Conservation (phyloP, 2,797 vertebrate genomes). For the Gallinago solitaria region DNA sequence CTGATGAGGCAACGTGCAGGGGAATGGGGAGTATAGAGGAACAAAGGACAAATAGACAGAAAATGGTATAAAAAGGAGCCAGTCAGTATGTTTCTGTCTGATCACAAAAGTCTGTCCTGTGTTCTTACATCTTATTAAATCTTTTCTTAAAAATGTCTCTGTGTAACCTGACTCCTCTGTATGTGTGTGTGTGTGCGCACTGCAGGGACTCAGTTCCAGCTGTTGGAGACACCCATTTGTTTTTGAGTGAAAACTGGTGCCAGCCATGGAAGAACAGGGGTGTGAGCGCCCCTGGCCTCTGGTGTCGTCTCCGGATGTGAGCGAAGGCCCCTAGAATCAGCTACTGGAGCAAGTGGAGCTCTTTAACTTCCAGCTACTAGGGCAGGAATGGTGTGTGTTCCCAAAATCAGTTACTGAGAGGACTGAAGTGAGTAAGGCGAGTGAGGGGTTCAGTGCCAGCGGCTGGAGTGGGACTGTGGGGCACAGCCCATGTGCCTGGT, state of each 20-base stretch:
- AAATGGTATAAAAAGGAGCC: not conserved
- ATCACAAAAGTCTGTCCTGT: not conserved
- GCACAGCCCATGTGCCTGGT: not conserved
- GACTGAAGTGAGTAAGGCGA: fast-evolving
- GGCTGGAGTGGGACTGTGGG: not conserved
- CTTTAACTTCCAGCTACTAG: not conserved
- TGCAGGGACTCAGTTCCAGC: not conserved
- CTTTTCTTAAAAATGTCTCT: not conserved
- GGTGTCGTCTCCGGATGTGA: not conserved
- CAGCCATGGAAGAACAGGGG: not conserved
- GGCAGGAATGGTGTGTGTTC: fast-evolving
- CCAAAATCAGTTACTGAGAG: not conserved
- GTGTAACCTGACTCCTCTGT: not conserved
- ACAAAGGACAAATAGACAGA: not conserved
- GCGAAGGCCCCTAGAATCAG: too few species aligned
- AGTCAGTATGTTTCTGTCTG: not conserved
- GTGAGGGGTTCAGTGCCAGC: too few species aligned
- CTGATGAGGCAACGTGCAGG: not conserved
- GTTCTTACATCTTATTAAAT: not conserved
- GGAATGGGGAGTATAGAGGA: not conserved
- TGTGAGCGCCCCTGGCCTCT: not conserved
- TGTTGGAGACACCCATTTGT: not conserved
- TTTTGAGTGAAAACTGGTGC: not conserved
- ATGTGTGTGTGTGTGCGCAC: not conserved
- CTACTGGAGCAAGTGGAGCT: not conserved